phyloP scores from a whole-genome alignment of 92 coral and sea anemone species.

The Bergia puertoricense region DNA sequence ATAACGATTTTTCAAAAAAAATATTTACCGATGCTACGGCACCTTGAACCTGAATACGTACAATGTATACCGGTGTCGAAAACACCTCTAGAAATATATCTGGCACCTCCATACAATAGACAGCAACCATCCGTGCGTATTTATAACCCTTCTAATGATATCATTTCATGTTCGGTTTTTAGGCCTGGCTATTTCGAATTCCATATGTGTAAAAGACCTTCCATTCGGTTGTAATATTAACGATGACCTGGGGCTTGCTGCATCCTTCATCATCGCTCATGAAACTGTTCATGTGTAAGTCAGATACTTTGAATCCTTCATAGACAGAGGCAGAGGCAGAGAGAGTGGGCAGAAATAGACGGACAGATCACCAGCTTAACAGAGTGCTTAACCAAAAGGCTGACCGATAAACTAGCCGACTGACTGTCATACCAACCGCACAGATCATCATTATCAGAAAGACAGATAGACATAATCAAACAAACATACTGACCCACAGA shows the following conservation, averaged over 20 bases:
- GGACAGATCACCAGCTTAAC: background rate
- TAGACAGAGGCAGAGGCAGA: background rate
- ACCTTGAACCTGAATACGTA: too few species aligned
- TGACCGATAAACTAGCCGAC: background rate
- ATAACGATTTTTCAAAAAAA: too few species aligned
- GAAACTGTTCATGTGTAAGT: constrained; percentile 14
- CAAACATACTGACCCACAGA: background rate
- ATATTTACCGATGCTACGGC: too few species aligned
- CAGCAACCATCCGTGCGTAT: background rate
- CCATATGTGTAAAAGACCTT: background rate
- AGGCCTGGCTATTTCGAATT: constrained; percentile 10
- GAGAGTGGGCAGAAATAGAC: background rate
- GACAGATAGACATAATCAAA: background rate
- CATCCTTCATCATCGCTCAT: constrained; percentile 18
- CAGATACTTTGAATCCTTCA: background rate
- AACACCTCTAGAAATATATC: background rate
- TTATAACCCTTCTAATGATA: background rate
- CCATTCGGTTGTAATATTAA: constrained; percentile 34
- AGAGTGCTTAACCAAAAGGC: too few species aligned
- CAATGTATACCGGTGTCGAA: too few species aligned
- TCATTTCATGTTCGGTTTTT: background rate
- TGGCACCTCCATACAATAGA: background rate
- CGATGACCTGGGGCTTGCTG: constrained; percentile 26
- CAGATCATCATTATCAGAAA: background rate
- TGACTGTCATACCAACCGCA: background rate